Base-by-base conservation (phyloP, 2,888 invertebrate species). In the Pimpla rufipes region DNA sequence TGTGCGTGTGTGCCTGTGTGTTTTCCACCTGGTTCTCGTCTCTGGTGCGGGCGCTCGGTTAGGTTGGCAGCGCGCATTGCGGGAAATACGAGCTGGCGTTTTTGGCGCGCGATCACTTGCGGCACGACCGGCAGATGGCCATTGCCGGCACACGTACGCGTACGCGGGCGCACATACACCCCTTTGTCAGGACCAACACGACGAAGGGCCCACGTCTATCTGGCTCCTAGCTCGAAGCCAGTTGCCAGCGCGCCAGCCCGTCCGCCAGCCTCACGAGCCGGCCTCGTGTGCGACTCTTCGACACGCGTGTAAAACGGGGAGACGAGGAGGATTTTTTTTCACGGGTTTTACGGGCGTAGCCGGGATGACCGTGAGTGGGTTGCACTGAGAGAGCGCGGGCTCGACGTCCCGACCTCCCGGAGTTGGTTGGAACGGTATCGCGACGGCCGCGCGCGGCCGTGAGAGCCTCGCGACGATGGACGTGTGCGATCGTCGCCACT, bases 71-170 rank as follows among this genome's bases (percentile, higher is more conserved):
- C 86, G 82, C 85, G 87, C 87, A 88, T 88, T 88, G 89, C 89
- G 89, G 89, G 90, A 89, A 88, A 90, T 88, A 89, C 88, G 84
- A 89, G 89, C 83, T 83, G 85, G 73, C 64, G 83, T 2, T 93
- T 93, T 93, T 93, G 93, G 93, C 92, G 93, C 92, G 92, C 92
- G 87, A 89, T 88, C 84, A 87, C 90, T 92, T 87, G 82, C 73
- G 42, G 73, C 73, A 68, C 86, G 87, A 88, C 92, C 93, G 90
- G 90, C 91, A 93, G 93, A 93, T 92, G 93, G 92, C 93, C 90
- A 87, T 87, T 89, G 88, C 92, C 92, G 91, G 90, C 86, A 85
- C 84, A 87, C 85, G 84, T 85, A 86, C 85, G 79, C 73, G 79
- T 76, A 57, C 84, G 88, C 88, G 57, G 45, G 18, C 42, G 52